A percentile compares a stretch with the other conserved stretches of the same genome.
phyloP scores from a whole-genome alignment of 1,140 invertebrate species.

The Hyles euphorbiae region DNA sequence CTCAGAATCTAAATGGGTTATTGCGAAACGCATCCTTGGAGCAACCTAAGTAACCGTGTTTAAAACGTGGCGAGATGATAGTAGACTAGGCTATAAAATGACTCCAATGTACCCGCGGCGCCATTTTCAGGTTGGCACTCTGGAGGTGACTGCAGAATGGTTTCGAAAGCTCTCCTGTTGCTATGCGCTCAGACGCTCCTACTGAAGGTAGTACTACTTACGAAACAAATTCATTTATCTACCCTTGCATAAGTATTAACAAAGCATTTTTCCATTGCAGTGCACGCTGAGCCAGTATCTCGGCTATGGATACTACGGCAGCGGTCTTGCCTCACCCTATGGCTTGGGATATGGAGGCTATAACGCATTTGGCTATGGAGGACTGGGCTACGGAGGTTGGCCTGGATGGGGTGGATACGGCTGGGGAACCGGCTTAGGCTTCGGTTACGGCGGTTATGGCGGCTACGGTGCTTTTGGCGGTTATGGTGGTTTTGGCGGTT shows the following conservation, averaged over 20 bases:
- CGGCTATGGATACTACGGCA: neutral
- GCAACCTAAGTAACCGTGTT: too few relatives aligned
- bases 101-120: neutral
- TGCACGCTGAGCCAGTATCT: conserved; percentile 3
- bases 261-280: conserved; percentile 4
- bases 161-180: neutral
- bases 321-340: neutral
- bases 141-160: neutral
- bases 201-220: neutral
- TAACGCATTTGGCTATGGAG: conserved; percentile 3
- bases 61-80: too few relatives aligned
- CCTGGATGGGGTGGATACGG: conserved; percentile 3
- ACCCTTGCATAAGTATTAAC: neutral
- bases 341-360: neutral
- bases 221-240: too few relatives aligned
- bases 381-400: conserved; percentile 6
- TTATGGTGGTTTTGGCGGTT: conserved; percentile 1
- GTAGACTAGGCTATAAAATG: conserved; percentile 1
- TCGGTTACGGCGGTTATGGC: neutral
- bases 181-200: neutral
- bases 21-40: too few relatives aligned
- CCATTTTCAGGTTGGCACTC: neutral
- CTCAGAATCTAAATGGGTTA: too few relatives aligned
- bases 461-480: neutral
- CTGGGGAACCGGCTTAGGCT: conserved; percentile 10